phyloP scores from a whole-genome alignment of 2,888 invertebrate genomes.

The Xestia ashworthii region DNA sequence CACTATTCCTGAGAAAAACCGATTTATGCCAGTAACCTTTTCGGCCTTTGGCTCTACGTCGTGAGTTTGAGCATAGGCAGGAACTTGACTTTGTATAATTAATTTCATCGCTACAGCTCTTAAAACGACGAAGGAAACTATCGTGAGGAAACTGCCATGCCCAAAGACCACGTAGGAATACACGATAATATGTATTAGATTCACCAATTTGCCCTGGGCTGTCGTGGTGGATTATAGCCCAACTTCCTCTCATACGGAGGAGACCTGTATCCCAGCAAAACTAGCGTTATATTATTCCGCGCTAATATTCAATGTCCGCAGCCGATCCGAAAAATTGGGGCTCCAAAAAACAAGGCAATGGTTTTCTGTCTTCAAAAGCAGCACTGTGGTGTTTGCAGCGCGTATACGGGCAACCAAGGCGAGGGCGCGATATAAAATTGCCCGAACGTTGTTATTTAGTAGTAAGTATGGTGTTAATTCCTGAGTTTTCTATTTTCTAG shows the following conservation, averaged over 20 bases:
- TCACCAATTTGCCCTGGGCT: background rate
- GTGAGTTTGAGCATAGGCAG: background rate
- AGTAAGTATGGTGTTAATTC: no score
- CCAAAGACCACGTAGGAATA: no score
- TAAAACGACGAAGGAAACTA: background rate
- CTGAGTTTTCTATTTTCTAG: background rate
- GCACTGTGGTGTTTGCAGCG: background rate
- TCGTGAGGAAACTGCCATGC: no score
- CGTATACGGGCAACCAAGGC: background rate
- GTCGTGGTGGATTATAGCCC: background rate
- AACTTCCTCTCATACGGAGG: background rate
- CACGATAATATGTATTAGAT: background rate
- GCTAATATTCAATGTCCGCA: background rate
- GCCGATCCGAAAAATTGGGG: background rate
- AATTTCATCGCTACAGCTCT: background rate
- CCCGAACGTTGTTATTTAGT: background rate
- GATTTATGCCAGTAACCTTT: background rate
- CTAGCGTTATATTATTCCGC: no score
- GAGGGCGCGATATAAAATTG: background rate
- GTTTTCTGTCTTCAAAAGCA: background rate
- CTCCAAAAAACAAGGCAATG: background rate
- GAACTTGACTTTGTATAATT: background rate
- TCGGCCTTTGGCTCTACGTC: background rate
- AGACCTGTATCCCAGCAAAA: background rate
- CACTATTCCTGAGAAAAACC: no score